Conservation (phyloP, 2,797 vertebrate genomes). For the Anolis apletophallus region DNA sequence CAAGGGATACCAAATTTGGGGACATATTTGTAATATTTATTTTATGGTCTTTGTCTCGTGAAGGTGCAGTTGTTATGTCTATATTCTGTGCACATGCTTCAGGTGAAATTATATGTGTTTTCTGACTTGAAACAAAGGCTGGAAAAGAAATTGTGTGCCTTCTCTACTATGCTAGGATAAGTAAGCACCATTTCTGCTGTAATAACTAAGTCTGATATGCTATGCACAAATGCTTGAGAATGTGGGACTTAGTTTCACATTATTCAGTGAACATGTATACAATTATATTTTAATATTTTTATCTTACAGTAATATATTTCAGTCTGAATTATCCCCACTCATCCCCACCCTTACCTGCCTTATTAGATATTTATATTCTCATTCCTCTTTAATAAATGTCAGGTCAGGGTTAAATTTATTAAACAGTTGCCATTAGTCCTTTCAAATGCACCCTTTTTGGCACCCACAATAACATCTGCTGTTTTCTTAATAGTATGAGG, state of each 20-base stretch:
- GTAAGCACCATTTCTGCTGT: neutral
- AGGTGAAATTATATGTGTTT: neutral
- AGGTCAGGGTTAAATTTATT: neutral
- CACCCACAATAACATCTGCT: neutral
- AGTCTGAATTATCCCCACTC: neutral
- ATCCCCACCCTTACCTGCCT: neutral
- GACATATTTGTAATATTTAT: neutral
- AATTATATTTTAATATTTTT: neutral
- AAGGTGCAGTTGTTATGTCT: neutral
- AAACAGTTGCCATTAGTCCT: neutral
- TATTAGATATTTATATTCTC: neutral
- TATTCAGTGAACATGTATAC: neutral
- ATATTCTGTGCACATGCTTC: neutral
- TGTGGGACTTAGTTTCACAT: neutral
- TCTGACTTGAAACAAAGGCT: neutral
- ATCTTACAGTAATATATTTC: neutral
- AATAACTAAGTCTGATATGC: neutral
- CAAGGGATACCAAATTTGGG: neutral
- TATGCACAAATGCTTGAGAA: neutral
- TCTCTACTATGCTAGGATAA: neutral
- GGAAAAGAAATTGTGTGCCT: neutral
- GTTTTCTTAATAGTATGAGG: neutral
- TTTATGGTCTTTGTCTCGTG: neutral
- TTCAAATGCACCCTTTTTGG: neutral
- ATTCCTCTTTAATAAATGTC: neutral